Evolutionary conservation across 1,140 invertebrate genomes (phyloP), one percentile per base, ranked within the genome.

Genomic region (Drosophila willistoni): DNA sequence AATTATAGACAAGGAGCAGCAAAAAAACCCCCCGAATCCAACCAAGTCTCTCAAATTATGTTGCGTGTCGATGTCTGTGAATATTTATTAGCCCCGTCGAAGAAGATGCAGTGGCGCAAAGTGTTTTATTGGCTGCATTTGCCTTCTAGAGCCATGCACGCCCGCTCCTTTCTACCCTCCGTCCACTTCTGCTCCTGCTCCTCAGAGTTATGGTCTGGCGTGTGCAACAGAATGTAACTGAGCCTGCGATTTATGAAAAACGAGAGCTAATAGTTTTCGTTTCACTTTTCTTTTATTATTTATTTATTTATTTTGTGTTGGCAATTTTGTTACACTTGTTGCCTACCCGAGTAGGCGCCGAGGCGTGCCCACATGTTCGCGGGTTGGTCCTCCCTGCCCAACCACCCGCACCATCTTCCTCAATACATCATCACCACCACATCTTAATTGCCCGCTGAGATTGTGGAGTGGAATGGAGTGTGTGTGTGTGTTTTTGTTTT

Each of bases 221-320:
- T 89, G 84, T 79, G 86, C 84, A 89, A 36, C 80, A 87, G 84
- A 83, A 87, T 87, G 84, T 89, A 87, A 87, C 83, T 83, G 69
- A 79, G 69, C 33, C 60, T 66, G 80, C 77, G 76, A 89, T 72
- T 80, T 81, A 81, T 89, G 82, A 86, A 89, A 89, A 89, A 89
- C 84, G 84, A 89, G 84, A 89, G 84, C 85, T 89, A 89, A 76
- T 84, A 75, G 85, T 79, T 51, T 51, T 89, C 77, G 85, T 89
- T 89, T 89, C 84, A 90, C 85, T 89, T 89, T 90, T 84, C 84
- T 90, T 90, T 87, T 90, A 81, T 84, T 90, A 81, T 84, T 87
- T 90, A 84, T 84, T 78, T 89, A 86, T 86, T 79, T 81, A 73
- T 79, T 42, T 66, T 55, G 39, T 61, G 54, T 44, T 60, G 65